phyloP scores from a whole-genome alignment of 2,113 vertebrate genomes.

The Meles meles region DNA sequence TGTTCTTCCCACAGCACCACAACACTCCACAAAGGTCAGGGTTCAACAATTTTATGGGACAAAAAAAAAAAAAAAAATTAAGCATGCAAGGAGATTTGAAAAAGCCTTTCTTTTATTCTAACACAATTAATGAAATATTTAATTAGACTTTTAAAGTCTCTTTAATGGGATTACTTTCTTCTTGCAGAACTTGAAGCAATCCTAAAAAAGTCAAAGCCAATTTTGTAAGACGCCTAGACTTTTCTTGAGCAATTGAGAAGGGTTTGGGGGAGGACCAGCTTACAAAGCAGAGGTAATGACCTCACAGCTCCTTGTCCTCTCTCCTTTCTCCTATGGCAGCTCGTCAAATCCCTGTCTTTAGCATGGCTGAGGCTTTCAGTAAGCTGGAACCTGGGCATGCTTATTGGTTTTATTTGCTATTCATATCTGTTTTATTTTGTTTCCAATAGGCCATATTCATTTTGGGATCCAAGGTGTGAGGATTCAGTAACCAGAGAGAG shows the following conservation, averaged over 20 bases:
- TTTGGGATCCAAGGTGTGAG: not conserved
- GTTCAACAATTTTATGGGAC: not conserved
- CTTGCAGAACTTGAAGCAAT: not conserved
- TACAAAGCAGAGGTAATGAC: not conserved
- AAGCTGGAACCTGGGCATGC: not conserved
- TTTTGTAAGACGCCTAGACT: not conserved
- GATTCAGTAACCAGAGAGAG: not conserved
- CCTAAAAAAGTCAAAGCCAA: not conserved
- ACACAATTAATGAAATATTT: not conserved
- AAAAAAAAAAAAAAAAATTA: not conserved
- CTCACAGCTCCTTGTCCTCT: not conserved
- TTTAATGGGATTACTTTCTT: conserved; percentile 5
- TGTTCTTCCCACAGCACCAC: not conserved
- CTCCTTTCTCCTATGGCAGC: not conserved
- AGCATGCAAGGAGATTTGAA: not conserved
- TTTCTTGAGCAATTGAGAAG: not conserved
- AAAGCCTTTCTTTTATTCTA: not conserved
- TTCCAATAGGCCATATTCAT: not conserved
- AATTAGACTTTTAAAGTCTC: not conserved
- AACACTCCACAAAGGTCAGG: not conserved
- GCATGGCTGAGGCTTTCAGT: not conserved
- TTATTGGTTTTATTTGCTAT: not conserved
- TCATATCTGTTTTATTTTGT: not conserved
- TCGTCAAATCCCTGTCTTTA: not conserved
- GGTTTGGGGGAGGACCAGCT: not conserved